phyloP scores from a whole-genome alignment of 2,888 invertebrate genomes.

The Synergus umbraculus region DNA sequence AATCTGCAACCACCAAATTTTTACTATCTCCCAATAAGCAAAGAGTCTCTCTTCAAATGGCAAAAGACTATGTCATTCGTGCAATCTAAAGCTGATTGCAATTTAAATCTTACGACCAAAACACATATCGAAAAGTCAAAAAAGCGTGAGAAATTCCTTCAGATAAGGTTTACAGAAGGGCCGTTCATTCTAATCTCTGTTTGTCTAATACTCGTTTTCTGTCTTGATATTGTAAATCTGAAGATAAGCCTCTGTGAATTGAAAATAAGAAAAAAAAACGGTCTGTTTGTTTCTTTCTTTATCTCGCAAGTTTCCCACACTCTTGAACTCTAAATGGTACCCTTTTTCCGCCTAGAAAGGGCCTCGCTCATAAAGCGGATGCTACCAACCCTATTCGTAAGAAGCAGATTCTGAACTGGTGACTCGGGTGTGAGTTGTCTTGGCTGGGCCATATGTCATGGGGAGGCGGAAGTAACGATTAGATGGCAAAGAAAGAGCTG shows the following conservation, averaged over 20 bases:
- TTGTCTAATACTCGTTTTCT: not conserved
- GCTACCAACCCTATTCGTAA: constrained; percentile 13
- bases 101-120: not conserved
- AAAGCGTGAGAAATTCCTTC: not conserved
- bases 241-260: constrained; percentile 27
- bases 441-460: constrained; percentile 22
- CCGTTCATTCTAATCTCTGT: not conserved
- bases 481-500: constrained; percentile 75
- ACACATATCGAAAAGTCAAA: not conserved
- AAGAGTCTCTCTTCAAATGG: too few species aligned
- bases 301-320: constrained; percentile 22
- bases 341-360: constrained; percentile 16
- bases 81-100: not conserved
- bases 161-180: not conserved
- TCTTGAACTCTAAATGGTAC: constrained; percentile 8
- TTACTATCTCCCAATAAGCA: too few species aligned
- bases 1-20: too few species aligned
- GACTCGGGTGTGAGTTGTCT: constrained; percentile 41
- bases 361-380: constrained; percentile 15
- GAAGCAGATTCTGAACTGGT: constrained; percentile 27
- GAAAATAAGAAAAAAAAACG: constrained; percentile 15
- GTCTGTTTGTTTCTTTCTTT: constrained; percentile 26
- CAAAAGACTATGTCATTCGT: too few species aligned
- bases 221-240: constrained; percentile 19
- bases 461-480: constrained; percentile 75